phyloP scores from a whole-genome alignment of 2,113 vertebrate genomes.

The Theristicus caerulescens region DNA sequence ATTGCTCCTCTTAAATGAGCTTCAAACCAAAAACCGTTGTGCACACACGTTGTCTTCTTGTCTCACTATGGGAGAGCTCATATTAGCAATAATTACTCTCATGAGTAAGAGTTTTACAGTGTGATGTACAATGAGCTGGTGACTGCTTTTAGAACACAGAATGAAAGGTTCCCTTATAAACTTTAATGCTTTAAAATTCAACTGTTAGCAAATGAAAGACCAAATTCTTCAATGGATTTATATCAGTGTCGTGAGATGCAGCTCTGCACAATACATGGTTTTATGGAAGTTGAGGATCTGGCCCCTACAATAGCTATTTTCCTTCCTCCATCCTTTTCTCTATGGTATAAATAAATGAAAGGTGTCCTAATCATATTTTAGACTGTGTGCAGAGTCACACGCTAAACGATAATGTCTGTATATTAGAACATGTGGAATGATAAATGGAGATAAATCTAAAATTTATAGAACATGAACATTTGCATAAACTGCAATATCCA shows the following conservation, averaged over 20 bases:
- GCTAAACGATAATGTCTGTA: slow-evolving; percentile 69
- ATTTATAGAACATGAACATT: slow-evolving; percentile 95
- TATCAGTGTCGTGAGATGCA: background rate
- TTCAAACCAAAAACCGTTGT: background rate
- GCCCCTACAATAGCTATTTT: background rate
- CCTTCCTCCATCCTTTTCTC: background rate
- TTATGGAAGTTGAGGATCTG: background rate
- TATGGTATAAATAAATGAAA: slow-evolving; percentile 78
- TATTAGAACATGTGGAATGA: slow-evolving; percentile 78
- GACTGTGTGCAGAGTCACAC: background rate
- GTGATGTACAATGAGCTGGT: background rate
- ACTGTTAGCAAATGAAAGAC: background rate
- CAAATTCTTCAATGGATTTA: background rate
- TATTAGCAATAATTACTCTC: background rate
- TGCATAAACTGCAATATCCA: slow-evolving; percentile 95
- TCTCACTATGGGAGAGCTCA: background rate
- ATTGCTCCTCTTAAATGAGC: background rate
- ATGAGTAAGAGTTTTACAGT: background rate
- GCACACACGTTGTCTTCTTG: background rate
- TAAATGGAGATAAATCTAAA: slow-evolving; percentile 95
- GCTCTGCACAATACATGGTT: background rate
- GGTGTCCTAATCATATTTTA: slow-evolving; percentile 82
- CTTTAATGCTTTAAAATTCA: slow-evolving; percentile 60
- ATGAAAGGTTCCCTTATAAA: slow-evolving; percentile 20
- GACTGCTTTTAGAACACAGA: slow-evolving; percentile 10